phyloP scores from a whole-genome alignment of 1,140 invertebrate genomes.

The Neodiprion fabricii region DNA sequence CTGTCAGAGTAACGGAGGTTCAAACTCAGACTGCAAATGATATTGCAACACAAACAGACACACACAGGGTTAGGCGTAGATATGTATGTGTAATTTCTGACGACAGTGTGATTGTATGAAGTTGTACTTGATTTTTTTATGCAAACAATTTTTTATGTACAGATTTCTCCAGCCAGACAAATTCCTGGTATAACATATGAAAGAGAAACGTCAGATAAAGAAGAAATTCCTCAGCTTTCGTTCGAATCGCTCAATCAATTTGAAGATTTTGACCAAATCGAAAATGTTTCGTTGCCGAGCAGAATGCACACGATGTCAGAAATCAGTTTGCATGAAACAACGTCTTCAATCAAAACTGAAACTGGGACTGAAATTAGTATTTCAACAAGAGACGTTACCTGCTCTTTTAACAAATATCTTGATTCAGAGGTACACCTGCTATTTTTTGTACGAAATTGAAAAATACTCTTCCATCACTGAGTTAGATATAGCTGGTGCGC shows the following conservation, averaged over 20 bases:
- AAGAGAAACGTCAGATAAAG: conserved; percentile 25
- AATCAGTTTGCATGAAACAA: conserved; percentile 60
- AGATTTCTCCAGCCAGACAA: background rate
- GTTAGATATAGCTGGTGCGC: too few species aligned
- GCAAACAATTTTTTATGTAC: background rate
- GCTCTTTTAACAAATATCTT: conserved; percentile 58
- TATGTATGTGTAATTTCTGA: background rate
- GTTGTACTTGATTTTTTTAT: too few species aligned
- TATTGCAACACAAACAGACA: conserved; percentile 57
- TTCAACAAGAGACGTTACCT: conserved; percentile 57
- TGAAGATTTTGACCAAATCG: conserved; percentile 50
- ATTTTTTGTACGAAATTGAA: background rate
- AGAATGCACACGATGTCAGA: conserved; percentile 58
- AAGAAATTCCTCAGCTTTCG: conserved; percentile 42
- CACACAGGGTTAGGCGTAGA: background rate
- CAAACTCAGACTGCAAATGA: conserved; percentile 60
- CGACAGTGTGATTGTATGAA: too few species aligned
- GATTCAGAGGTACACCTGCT: conserved; percentile 46
- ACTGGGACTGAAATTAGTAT: conserved; percentile 61
- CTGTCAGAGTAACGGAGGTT: conserved; percentile 51
- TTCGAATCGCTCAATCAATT: conserved; percentile 48
- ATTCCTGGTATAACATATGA: conserved; percentile 36
- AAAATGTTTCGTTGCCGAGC: conserved; percentile 51
- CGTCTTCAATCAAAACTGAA: conserved; percentile 59
- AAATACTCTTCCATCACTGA: too few species aligned